Evolutionary conservation across 2,888 invertebrate genomes (phyloP), one percentile per base, ranked within the genome.

Genomic region (Sesamia inferens): DNA sequence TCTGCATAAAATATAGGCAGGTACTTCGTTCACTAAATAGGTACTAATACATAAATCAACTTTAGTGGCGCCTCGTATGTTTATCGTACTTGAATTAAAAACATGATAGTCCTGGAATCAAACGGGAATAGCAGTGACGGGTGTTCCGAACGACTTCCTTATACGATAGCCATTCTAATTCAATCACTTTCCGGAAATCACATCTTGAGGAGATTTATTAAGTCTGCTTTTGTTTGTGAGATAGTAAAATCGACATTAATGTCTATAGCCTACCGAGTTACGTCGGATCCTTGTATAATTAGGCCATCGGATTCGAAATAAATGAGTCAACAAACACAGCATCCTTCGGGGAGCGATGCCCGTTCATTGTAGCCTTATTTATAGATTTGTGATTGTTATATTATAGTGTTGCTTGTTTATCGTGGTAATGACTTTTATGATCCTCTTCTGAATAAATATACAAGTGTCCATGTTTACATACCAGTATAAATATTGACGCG

Each of bases 321-420:
- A 92, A 91, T 92, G 89, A 89, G 88, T 89, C 90, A 94, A 94
- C 91, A 95, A 95, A 95, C 93, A 93, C 80, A 86, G 89, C 93
- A 91, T 93, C 94, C 94, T 92, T 89, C 88, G 76, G 90, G 92
- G 94, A 90, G 90, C 94, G 91, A 89, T 89, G 95, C 73, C 92
- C 94, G 88, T 83, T 82, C 82, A 78, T 76, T 78, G 81, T 81
- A 84, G 84, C 82, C 82, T 87, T 88, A 88, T 88, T 86, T 89
- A 84, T 86, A 87, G 83, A 67, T 73, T 72, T 78, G 83, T 85
- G 74, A 85, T 85, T 85, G 87, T 85, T 85, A 73, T 78, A 80
- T 73, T 82, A 86, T 79, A 69, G 55, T 71, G 82, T 76, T 68
- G 64, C 83, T 74, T 78, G 74, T 82, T 83, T 85, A 82, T 78